Conservation (phyloP, 2,113 vertebrate genomes). For the Antechinus flavipes region DNA sequence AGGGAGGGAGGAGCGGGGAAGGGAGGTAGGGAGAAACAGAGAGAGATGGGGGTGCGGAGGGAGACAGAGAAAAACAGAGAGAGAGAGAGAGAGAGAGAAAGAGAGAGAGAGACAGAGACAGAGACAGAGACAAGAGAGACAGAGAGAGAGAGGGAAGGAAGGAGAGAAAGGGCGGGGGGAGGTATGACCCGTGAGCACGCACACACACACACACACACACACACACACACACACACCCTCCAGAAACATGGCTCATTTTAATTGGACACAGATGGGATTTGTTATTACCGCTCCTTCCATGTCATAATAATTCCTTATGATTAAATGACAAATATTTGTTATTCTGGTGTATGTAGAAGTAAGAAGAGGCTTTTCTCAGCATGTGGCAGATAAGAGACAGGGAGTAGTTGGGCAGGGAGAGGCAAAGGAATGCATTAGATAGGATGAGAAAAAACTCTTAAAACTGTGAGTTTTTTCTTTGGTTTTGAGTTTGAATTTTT, state of each 20-base stretch:
- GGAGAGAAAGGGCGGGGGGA: too few species aligned
- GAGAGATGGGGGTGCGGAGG: too few species aligned
- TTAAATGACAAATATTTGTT: slow-evolving; percentile 63
- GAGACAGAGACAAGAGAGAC: too few species aligned
- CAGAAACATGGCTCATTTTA: slow-evolving; percentile 50
- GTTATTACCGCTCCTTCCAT: slow-evolving; percentile 51
- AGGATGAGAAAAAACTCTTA: not conserved
- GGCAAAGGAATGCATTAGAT: not conserved
- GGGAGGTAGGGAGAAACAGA: too few species aligned
- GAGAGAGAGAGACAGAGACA: too few species aligned
- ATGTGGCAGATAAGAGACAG: not conserved
- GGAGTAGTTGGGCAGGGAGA: not conserved
- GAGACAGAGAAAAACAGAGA: too few species aligned
- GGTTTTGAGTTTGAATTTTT: not conserved
- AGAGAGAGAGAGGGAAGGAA: too few species aligned
- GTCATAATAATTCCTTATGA: slow-evolving; percentile 65
- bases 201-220: too few species aligned
- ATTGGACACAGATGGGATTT: slow-evolving; percentile 68
- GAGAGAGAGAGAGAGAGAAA: too few species aligned
- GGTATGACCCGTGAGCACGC: too few species aligned
- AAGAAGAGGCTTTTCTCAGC: slow-evolving; percentile 39
- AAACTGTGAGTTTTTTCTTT: not conserved
- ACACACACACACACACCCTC: not conserved
- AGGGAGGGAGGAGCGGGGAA: too few species aligned
- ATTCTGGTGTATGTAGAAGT: slow-evolving; percentile 31